Evolutionary conservation across 2,888 invertebrate species (phyloP).

Genomic region (Adineta ricciae): DNA sequence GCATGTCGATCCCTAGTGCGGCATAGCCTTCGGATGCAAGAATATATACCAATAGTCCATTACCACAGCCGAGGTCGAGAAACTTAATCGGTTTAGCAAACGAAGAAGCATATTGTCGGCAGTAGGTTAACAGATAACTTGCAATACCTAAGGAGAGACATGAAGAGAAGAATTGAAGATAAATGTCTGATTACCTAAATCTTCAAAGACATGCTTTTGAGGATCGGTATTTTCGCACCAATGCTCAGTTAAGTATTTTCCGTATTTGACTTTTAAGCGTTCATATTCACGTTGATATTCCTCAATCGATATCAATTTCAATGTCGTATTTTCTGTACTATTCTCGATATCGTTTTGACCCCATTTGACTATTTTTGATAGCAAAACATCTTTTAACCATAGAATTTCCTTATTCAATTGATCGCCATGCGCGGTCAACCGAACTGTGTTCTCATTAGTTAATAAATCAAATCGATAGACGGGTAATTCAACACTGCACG

Average conservation of each 20-base stretch:
- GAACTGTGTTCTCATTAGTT: background rate
- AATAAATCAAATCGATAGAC: background rate
- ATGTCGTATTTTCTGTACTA: background rate
- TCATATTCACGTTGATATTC: conserved; percentile 13
- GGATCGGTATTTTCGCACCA: conserved; percentile 92
- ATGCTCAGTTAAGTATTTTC: conserved; percentile 52
- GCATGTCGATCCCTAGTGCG: conserved; percentile 73
- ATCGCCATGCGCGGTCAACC: background rate
- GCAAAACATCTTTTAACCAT: background rate
- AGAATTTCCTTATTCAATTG: background rate
- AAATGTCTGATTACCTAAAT: conserved; percentile 67
- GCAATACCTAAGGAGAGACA: conserved; percentile 36
- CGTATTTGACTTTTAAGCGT: background rate
- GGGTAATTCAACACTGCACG: background rate
- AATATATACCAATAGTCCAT: conserved; percentile 80
- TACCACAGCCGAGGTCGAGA: conserved; percentile 92
- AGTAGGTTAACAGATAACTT: conserved; percentile 34
- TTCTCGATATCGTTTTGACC: background rate
- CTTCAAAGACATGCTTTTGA: conserved; percentile 86
- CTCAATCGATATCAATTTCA: background rate
- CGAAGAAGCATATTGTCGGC: background rate
- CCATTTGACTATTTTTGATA: background rate
- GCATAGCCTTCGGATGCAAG: conserved; percentile 68
- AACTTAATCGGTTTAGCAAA: conserved; percentile 57
- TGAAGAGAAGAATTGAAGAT: no score